Evolutionary conservation across 2,888 invertebrate genomes (phyloP), one percentile per base, ranked within the genome.

Genomic region (Ectemnius lituratus): DNA sequence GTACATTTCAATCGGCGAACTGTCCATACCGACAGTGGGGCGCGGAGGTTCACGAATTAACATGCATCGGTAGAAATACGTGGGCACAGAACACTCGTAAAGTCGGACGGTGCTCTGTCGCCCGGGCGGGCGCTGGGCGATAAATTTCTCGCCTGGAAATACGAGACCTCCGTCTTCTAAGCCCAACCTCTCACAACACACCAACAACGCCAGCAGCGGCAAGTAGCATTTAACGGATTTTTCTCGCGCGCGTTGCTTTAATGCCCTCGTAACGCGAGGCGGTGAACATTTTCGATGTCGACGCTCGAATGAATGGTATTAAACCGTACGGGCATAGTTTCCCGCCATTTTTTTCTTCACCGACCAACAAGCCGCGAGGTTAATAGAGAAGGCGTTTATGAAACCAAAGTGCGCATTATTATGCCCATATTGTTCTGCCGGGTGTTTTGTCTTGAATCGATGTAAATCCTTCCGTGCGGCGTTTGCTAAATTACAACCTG

Each of bases 391-490:
- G 37, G 37, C 11, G 37, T 37, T 37, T 37, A 11, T 11, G 37
- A 37, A 37, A 37, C 1, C 37, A 37, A 37, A 8, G 37, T 11
- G 8, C 6, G 67, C 45, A 37, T 6, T 27, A 18, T 64, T 66
- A 58, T 70, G 66, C 61, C 18, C 23, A 59, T 56, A 49, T 75
- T 70, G 57, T 57, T 49, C 47, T 27, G 52, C 13, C 18, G 46
- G 57, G 13, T 45, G 73, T 66, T 47, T 65, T 16, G 45, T 56
- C 62, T 49, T 67, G 63, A 65, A 67, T 70, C 75, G 63, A 28
- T 63, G 75, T 47, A 57, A 67, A 76, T 75, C 70, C 63, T 70
- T 66, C 63, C 52, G n/a, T 47, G 61, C 57, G 63, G 60, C 18
- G 56, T 37, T 6, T 47, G 46, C 46, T 63, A 56, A 18, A 58